A percentile compares a stretch with the other conserved stretches of the same genome.
These are phyloP conservation scores for Urosaurus nigricauda DNA, from an alignment of 2,797 vertebrate species.

Conservation along the genomic window DNA sequence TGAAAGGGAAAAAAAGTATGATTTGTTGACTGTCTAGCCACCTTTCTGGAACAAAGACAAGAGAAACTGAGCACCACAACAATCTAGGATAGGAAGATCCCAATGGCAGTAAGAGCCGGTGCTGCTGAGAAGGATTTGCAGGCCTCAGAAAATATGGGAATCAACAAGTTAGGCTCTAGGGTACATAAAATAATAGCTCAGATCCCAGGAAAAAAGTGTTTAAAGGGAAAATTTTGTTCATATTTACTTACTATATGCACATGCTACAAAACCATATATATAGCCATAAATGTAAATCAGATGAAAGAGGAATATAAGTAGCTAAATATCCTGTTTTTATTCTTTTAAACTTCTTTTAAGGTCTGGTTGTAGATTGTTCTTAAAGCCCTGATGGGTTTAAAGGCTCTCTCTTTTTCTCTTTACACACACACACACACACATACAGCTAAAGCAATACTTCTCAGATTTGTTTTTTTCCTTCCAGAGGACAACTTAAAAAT, in stretches of 20 bases:
- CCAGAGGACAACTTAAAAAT: background rate
- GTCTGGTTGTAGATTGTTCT: too few species aligned
- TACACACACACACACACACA: too few species aligned
- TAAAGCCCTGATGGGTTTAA: too few species aligned
- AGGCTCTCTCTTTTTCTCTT: too few species aligned
- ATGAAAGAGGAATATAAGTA: background rate
- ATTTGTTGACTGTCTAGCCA: background rate
- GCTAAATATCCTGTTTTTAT: background rate
- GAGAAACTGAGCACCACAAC: background rate
- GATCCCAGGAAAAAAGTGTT: background rate
- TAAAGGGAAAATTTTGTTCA: background rate
- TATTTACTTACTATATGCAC: background rate
- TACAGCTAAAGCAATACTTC: too few species aligned
- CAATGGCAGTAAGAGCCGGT: background rate
- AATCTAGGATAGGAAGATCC: background rate
- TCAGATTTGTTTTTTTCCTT: too few species aligned
- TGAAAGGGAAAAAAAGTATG: background rate
- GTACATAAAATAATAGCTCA: background rate
- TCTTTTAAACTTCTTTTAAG: background rate
- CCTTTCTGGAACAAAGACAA: background rate
- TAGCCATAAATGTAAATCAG: background rate
- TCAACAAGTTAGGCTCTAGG: background rate
- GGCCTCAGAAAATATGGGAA: background rate
- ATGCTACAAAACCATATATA: background rate
- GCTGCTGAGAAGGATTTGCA: constrained; percentile 7